phyloP scores from a whole-genome alignment of 2,888 invertebrate species.

The Watsonalla binaria region DNA sequence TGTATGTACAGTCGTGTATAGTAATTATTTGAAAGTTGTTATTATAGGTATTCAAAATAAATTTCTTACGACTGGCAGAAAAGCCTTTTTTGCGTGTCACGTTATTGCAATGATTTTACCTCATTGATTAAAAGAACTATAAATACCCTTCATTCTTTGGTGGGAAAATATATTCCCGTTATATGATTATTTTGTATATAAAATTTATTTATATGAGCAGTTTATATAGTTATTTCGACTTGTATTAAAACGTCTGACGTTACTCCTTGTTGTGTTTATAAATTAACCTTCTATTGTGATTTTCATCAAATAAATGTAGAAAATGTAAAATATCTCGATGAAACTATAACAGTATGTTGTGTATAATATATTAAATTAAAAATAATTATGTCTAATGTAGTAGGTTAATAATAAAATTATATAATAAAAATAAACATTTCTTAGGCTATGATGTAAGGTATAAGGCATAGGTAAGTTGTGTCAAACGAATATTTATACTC shows the following conservation, averaged over 20 bases:
- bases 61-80: too few relatives aligned
- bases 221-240: slow-evolving; percentile 7
- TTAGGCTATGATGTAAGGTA: slow-evolving; percentile 8
- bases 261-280: slow-evolving; percentile 25
- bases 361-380: slow-evolving; percentile 31
- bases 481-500: slow-evolving; percentile 45
- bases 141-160: too few relatives aligned
- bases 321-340: slow-evolving; percentile 35
- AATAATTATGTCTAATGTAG: slow-evolving; percentile 23
- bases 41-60: too few relatives aligned
- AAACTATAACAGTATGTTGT: slow-evolving; percentile 32
- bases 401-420: slow-evolving; percentile 24
- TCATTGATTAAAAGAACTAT: too few relatives aligned
- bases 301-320: slow-evolving; percentile 33
- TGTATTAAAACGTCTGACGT: slow-evolving; percentile 37
- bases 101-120: too few relatives aligned
- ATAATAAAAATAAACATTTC: slow-evolving; percentile 17
- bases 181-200: slow-evolving; percentile 5
- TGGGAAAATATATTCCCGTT: not conserved
- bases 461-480: slow-evolving; percentile 6
- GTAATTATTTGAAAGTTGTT: too few relatives aligned
- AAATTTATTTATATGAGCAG: slow-evolving; percentile 2
- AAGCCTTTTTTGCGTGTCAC: too few relatives aligned
- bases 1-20: too few relatives aligned
- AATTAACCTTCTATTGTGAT: slow-evolving; percentile 46